Evolutionary conservation across 1,140 invertebrate genomes (phyloP), one percentile per base, ranked within the genome.

Genomic region (Popillia japonica): DNA sequence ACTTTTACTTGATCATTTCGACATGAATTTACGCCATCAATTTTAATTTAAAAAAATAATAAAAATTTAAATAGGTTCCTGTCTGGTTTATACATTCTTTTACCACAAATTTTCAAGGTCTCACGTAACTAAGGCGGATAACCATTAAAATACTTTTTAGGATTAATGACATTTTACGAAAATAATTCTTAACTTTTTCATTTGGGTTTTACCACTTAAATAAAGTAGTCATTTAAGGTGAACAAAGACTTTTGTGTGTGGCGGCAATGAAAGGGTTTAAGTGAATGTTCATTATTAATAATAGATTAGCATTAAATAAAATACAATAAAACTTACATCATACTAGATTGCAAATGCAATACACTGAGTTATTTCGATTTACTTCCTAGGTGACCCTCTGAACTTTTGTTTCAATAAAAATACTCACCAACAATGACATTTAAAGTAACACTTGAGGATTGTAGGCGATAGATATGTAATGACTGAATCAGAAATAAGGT

Each of bases 21-120:
- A 34, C 27, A 34, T 34, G 4, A 34, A 68, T 34, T 68, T 68
- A 34, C 61, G 61, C 20, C 61, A 68, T 23, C 27, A 22, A 68
- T 34, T 68, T n/a, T n/a, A n/a, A n/a, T n/a, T n/a, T n/a, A 14
- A 14, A 14, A 17, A 17, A 48, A 14, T 7, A 2, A 61, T 27
- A 68, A 27, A 23, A 68, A 68, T 68, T 11, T 34, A 22, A 68
- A 68, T 34, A 68, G 61, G 27, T 68, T 68, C 61, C 61, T 68
- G 61, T 68, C 61, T 68, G 61, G 6, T 68, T 68, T 22, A 27
- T 34, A 34, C 27, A 68, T 68, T 14, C 61, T 27, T 68, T 22
- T 22, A 27, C 61, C 3, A 68, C 27, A 27, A 23, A 68, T 68
- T 23, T 68, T 27, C 61, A 68, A 68, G 61, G 61, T 68, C 27